These are phyloP conservation scores for Florisuga fusca DNA, from an alignment of 2,797 vertebrate species.

Conservation along the genomic window DNA sequence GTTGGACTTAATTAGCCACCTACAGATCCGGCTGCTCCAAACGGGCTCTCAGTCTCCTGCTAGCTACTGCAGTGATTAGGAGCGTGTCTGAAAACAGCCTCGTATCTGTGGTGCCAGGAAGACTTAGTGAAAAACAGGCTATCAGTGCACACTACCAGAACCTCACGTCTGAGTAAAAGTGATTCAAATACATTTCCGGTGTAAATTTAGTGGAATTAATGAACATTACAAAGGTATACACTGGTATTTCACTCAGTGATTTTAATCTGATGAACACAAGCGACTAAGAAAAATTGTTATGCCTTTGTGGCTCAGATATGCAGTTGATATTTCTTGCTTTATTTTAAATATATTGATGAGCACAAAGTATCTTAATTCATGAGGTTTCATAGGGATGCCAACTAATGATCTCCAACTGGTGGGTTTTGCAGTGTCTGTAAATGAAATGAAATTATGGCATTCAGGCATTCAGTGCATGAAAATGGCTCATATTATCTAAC, in stretches of 20 bases:
- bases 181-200: neutral
- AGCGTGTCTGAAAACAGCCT: neutral
- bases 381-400: conserved; percentile 56
- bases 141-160: neutral
- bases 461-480: neutral
- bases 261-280: neutral
- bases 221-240: neutral
- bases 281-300: neutral
- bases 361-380: conserved; percentile 67
- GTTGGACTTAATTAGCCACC: conserved; percentile 1
- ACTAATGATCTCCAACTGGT: conserved; percentile 29
- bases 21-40: neutral
- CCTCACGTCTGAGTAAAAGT: neutral
- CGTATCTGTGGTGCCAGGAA: neutral
- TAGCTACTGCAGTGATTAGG: neutral
- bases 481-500: neutral
- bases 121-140: neutral
- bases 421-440: conserved; percentile 44
- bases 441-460: conserved; percentile 25
- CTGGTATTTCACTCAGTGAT: neutral
- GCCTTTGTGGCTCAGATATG: neutral
- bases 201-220: neutral
- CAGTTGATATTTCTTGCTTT: neutral
- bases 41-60: neutral
- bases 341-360: conserved; percentile 50